Evolutionary conservation across 2,113 vertebrate species (phyloP), one percentile per base, ranked within the genome.

Genomic region (Coptodon bakossiorum): DNA sequence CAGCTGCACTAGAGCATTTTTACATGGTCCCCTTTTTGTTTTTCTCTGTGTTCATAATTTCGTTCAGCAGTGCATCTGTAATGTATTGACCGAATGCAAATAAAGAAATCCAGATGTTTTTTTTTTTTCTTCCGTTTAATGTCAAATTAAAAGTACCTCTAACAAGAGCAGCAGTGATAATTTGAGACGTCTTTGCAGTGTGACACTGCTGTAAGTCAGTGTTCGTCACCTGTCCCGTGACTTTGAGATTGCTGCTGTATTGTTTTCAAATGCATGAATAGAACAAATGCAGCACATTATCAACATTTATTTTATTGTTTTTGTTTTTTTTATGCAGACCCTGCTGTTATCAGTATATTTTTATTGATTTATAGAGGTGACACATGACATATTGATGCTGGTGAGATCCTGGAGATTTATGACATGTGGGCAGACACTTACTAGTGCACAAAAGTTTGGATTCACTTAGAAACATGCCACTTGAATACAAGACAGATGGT

Each of bases 111-210:
- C 61, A 0, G 17, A 38, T 38, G 17, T 1, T 31, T 52, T 31
- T 22, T 11, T 11, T 1, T 0, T 2, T 11, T 1, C 0, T 2
- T n/a, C 2, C 0, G 0, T 76, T 3, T 19, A 48, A 76, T 29
- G 14, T 50, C 14, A 31, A 76, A 48, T 76, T 48, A 7, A 48
- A 76, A 76, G 24, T 3, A 19, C 6, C 71, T 50, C 9, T 7
- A 50, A 19, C 9, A 9, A 48, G 0, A 78, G 45, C 16, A 50
- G 17, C 16, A 50, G 27, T 31, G 27, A n/a, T 52, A 13, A 78
- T 50, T 9, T 52, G 6, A 73, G 38, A 13, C 1, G 1, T 43
- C 63, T 24, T 73, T 50, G 43, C 9, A 19, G 43, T 50, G 40
- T 19, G 6, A 76, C 45, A 50, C 43, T 7, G 24, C 43, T 40